These are phyloP conservation scores for Apamea crenata DNA, from an alignment of 2,888 invertebrate genomes.

Conservation along the genomic window DNA sequence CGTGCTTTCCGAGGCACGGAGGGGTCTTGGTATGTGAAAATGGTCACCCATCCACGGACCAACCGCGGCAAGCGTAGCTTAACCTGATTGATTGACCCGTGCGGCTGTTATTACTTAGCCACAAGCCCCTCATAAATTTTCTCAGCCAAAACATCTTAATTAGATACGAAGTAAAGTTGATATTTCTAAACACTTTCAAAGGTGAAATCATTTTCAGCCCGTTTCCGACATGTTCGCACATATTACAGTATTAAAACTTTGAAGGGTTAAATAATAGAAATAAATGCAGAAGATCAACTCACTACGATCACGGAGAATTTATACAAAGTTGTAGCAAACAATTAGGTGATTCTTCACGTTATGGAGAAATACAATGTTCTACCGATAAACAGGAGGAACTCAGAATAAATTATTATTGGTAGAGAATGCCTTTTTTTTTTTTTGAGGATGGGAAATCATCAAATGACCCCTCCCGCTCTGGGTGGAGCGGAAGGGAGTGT, in stretches of 20 bases:
- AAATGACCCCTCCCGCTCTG: too few species aligned
- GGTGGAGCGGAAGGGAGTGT: too few species aligned
- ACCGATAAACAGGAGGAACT: background rate
- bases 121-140: slow-evolving; percentile 1
- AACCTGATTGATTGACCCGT: too few species aligned
- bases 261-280: background rate
- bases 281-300: slow-evolving; percentile 18
- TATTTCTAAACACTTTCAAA: slow-evolving; percentile 32
- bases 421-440: too few species aligned
- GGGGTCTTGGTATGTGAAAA: too few species aligned
- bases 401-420: background rate
- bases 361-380: background rate
- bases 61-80: too few species aligned
- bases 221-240: slow-evolving; percentile 40
- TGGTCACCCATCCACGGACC: too few species aligned
- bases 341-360: background rate
- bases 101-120: too few species aligned
- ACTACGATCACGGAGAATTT: too few species aligned
- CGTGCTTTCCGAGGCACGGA: too few species aligned
- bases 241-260: slow-evolving; percentile 33
- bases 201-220: slow-evolving; percentile 45
- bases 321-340: background rate
- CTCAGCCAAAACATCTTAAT: slow-evolving; percentile 26
- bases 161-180: slow-evolving; percentile 26
- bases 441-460: too few species aligned